Base-by-base conservation (phyloP, 2,113 vertebrate species). In the Rhinoptilus africanus region DNA sequence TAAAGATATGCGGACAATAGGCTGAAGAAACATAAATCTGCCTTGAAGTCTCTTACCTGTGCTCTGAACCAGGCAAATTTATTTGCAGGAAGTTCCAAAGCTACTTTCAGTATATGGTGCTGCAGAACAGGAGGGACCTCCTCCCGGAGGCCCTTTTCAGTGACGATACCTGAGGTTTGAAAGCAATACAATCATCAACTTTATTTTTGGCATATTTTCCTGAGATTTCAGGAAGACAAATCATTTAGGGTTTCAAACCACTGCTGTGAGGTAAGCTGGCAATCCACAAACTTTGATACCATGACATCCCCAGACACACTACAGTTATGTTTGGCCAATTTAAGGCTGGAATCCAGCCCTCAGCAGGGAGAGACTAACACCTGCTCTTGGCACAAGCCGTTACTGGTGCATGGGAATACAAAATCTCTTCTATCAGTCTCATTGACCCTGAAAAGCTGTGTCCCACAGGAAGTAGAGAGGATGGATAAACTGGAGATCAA, bases 1-100 rank as follows among this genome's bases (percentile, higher is more conserved):
- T n/a, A 51, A 89, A 60, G 28, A 69, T 34, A 19, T 66, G 24
- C 85, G 24, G 30, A 71, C 51, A 87, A 48, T 6, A 37, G 20
- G 14, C 3, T 51, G 72, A 54, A 22, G 11, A 71, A 54, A 67
- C 9, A 8, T 14, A 59, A 53, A 43, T 32, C 39, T 67, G 35
- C 32, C 32, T n/a, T 23, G 4, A 69, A 48, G 26, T 6, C 24
- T 86, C 95, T 69, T 85, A 99, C 99, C 99, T 99, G 99, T 37
- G 98, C 91, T 85, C 97, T 99, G 74, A 99, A 98, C 99, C 99
- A 99, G 30, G 98, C 96, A 97, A 99, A 99, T 96, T 99, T 99
- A 98, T 97, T 99, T 35, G 99, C 98, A 8, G 99, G 99, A 73
- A 99, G 98, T 19, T 99, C 99, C 73, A 99, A 97, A 14, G 99